These are phyloP conservation scores for Trichomalopsis sarcophagae DNA, from an alignment of 1,140 invertebrate genomes.

Conservation along the genomic window DNA sequence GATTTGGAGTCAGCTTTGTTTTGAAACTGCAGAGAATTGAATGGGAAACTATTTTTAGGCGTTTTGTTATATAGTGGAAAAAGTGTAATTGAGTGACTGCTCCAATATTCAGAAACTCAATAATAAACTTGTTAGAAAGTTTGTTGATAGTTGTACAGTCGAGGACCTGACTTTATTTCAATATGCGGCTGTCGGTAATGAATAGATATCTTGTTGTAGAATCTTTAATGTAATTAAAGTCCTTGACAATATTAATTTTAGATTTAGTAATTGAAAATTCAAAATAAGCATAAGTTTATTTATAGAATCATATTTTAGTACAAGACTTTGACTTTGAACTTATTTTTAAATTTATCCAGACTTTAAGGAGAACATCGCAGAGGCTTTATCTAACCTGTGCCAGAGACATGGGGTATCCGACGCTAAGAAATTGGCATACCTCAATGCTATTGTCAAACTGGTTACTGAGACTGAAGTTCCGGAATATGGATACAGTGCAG, in stretches of 20 bases:
- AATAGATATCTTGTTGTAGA: too few relatives aligned
- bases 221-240: background rate
- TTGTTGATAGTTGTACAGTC: background rate
- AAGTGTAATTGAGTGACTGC: background rate
- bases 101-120: background rate
- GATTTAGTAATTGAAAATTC: background rate
- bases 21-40: background rate
- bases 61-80: too few relatives aligned
- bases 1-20: background rate
- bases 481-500: slow-evolving; percentile 82
- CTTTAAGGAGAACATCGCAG: slow-evolving; percentile 78
- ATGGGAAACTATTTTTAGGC: background rate
- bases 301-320: too few relatives aligned
- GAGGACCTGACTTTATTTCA: too few relatives aligned
- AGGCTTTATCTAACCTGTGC: slow-evolving; percentile 80
- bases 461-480: slow-evolving; percentile 80
- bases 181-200: background rate
- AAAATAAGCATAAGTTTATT: too few relatives aligned
- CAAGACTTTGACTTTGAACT: background rate
- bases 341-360: slow-evolving; percentile 63
- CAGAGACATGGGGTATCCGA: slow-evolving; percentile 78
- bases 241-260: background rate
- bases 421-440: slow-evolving; percentile 83
- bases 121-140: background rate
- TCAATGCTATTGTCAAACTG: slow-evolving; percentile 89